Evolutionary conservation across 2,113 vertebrate species (phyloP), one percentile per base, ranked within the genome.

Genomic region (Oryzias melastigma): DNA sequence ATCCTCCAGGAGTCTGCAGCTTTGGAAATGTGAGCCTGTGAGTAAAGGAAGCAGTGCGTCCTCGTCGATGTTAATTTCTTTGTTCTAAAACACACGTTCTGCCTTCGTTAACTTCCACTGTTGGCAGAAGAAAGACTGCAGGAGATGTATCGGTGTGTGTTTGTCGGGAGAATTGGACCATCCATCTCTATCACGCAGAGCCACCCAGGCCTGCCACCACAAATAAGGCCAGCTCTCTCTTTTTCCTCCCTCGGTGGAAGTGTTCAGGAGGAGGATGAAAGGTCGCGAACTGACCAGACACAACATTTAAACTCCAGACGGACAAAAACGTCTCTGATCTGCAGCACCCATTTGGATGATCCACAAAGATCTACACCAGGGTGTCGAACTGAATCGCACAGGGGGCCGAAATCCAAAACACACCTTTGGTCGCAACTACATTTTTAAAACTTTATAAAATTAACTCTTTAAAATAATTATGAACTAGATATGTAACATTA

Each of bases 141-240:
- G 43, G 40, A 25, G 42, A 41, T 59, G 55, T 68, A 22, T 57
- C 18, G 46, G n/a, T 13, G n/a, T 53, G n/a, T 14, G 56, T 60
- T 27, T 52, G 35, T n/a, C 24, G 4, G 22, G 56, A 75, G 55
- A 66, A 52, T 41, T 52, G 71, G 54, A 54, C 46, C 57, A 84
- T 84, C 78, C 57, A 71, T 84, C 69, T 84, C 29, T 53, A 77
- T 81, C 75, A 74, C 49, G 27, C 57, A 71, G 52, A 75, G 17
- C 63, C 63, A 71, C 52, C 69, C 63, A 73, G 63, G 66, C 59
- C 66, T 81, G 75, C 66, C 75, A 68, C 19, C 15, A 59, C 46
- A 81, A 68, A 76, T 76, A 59, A 64, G 62, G 56, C 58, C 69
- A 52, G 62, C 19, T 51, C 55, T 82, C 59, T 71, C 58, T 71